phyloP scores from a whole-genome alignment of 2,113 vertebrate genomes.

The Protobothrops mucrosquamatus region DNA sequence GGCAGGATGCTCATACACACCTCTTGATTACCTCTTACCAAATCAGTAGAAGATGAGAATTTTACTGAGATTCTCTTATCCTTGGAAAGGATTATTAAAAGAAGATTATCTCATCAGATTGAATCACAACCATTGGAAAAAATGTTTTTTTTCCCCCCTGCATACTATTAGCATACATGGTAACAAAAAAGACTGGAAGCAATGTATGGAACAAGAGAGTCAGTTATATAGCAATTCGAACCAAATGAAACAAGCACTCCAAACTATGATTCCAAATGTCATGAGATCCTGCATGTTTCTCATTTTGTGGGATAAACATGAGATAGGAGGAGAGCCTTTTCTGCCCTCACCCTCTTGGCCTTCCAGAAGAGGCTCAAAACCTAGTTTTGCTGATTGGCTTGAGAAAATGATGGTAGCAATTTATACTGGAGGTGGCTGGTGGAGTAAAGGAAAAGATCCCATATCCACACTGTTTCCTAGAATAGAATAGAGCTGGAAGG shows the following conservation, averaged over 20 bases:
- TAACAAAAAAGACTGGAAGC: background rate
- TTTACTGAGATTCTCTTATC: too few relatives aligned
- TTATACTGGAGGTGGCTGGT: background rate
- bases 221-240: background rate
- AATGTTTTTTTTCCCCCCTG: too few relatives aligned
- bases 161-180: background rate
- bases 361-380: background rate
- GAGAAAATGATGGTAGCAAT: background rate
- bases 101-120: too few relatives aligned
- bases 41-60: too few relatives aligned
- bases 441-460: background rate
- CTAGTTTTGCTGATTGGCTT: background rate
- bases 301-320: background rate
- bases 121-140: too few relatives aligned
- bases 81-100: too few relatives aligned
- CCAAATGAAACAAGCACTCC: background rate
- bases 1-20: background rate
- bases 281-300: background rate
- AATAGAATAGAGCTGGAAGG: too few relatives aligned
- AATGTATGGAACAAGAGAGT: background rate
- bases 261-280: background rate
- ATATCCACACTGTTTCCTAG: background rate
- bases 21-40: background rate
- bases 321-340: background rate
- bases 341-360: background rate